Evolutionary conservation across 2,888 invertebrate genomes (phyloP).

Genomic region (Cephus spinipes): DNA sequence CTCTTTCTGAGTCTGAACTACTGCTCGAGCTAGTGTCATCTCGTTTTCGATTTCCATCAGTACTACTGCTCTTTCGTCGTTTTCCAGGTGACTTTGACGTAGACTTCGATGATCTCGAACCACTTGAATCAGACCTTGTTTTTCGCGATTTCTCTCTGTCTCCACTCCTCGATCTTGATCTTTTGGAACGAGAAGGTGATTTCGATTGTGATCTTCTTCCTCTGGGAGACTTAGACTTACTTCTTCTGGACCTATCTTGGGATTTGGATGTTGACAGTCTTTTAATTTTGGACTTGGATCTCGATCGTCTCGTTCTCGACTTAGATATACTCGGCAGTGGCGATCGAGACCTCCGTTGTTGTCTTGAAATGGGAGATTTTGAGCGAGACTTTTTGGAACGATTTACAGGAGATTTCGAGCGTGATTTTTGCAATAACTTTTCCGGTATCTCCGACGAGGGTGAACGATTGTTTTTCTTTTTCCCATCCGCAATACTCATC

Average conservation of each 20-base stretch:
- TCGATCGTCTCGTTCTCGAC: constrained; percentile 9
- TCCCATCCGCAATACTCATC: constrained; percentile 73
- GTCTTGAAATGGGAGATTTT: constrained; percentile 51
- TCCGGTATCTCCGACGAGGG: constrained; percentile 51
- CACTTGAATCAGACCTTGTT: constrained; percentile 60
- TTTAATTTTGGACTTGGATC: constrained; percentile 48
- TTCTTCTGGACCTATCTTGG: constrained; percentile 54
- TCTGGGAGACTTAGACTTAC: constrained; percentile 55
- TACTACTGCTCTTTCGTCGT: constrained; percentile 46
- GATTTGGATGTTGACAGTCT: constrained; percentile 53
- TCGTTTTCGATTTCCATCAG: constrained; percentile 46
- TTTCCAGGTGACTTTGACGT: constrained; percentile 59
- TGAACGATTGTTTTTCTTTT: constrained; percentile 61
- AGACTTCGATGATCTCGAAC: constrained; percentile 57
- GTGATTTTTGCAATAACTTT: constrained; percentile 45
- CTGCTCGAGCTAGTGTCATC: constrained; percentile 50
- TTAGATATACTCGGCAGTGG: constrained; percentile 34
- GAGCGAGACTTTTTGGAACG: constrained; percentile 59
- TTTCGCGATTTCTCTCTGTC: constrained; percentile 64
- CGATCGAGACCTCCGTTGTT: constrained; percentile 50
- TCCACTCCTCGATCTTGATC: constrained; percentile 49
- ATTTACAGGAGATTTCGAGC: constrained; percentile 56
- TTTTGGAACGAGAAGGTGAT: constrained; percentile 25
- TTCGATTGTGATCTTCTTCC: constrained; percentile 61
- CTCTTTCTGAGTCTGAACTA: constrained; percentile 53